Evolutionary conservation across 2,797 vertebrate genomes (phyloP), one percentile per base, ranked within the genome.

Genomic region (Phoebastria nigripes): DNA sequence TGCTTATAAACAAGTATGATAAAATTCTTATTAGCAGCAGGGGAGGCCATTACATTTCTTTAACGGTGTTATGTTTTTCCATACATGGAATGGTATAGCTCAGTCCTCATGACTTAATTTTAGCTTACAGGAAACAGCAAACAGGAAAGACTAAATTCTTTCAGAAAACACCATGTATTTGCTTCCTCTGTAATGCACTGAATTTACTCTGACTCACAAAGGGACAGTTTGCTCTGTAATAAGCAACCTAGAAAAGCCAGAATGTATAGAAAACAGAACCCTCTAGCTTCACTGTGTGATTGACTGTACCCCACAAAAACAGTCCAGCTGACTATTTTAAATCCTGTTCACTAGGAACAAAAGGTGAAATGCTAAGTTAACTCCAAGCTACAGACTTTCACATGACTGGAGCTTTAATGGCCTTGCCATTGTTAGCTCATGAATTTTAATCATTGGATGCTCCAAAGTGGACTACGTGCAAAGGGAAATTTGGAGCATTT

Each of bases 111-210:
- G 44, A 80, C 37, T 96, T 83, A 84, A 74, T 95, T 95, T 92
- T 74, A 81, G 24, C 65, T 81, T 54, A 77, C 73, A 90, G 96
- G 88, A 96, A 96, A 90, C 33, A 89, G 82, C 63, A 89, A 93
- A 89, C 55, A 90, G 92, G 94, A 97, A 95, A 35, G 83, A 87
- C 15, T 35, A 89, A 92, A 93, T 89, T 94, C 67, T 87, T 95
- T 92, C 86, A 95, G 78, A 74, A 79, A 96, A 90, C 56, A 93
- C 78, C 95, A 92, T 87, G 63, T 71, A 84, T 95, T 95, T 78
- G 83, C 71, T 92, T 94, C 74, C 80, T 74, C 59, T 88, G 46
- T 33, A 81, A 67, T 28, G 19, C 37, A 52, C 63, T 77, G 70
- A 73, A 63, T 70, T 93, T 80, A 80, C 41, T 81, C 41, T 71